phyloP scores from a whole-genome alignment of 2,888 invertebrate genomes.

The Xylota sylvarum region DNA sequence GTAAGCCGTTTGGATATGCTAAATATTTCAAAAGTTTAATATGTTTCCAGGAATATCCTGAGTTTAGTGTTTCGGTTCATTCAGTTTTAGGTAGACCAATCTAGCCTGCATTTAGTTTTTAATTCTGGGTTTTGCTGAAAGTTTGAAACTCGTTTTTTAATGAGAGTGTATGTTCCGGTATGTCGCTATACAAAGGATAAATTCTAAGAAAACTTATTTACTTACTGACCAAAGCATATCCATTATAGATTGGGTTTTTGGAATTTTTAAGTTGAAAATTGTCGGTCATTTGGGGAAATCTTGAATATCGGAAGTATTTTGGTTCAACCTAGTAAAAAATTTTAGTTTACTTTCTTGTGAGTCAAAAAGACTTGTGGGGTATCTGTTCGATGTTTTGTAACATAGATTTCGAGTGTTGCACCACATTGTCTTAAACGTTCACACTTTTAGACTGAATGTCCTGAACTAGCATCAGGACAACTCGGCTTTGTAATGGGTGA shows the following conservation, averaged over 20 bases:
- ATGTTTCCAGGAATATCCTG: constrained; percentile 17
- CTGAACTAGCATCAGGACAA: too few species aligned
- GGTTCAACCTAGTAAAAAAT: too few species aligned
- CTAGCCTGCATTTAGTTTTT: constrained; percentile 27
- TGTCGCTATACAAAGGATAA: constrained; percentile 43
- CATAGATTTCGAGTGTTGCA: too few species aligned
- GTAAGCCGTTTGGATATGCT: constrained; percentile 81
- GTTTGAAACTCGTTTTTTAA: constrained; percentile 33
- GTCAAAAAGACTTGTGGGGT: too few species aligned
- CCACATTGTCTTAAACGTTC: too few species aligned
- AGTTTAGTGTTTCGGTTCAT: constrained; percentile 12
- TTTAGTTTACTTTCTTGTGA: too few species aligned
- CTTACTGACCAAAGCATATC: background rate
- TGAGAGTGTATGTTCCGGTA: constrained; percentile 20
- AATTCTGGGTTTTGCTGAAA: constrained; percentile 29
- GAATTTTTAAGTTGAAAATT: background rate
- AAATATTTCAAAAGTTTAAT: constrained; percentile 1
- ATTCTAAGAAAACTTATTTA: constrained; percentile 30
- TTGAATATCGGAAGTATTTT: too few species aligned
- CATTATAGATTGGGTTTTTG: background rate
- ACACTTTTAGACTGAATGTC: too few species aligned
- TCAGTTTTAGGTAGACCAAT: background rate
- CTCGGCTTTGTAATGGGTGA: too few species aligned
- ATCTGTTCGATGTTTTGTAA: too few species aligned
- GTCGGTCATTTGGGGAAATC: too few species aligned